Conservation (phyloP, 2,113 vertebrate species). For the Alouatta palliata region DNA sequence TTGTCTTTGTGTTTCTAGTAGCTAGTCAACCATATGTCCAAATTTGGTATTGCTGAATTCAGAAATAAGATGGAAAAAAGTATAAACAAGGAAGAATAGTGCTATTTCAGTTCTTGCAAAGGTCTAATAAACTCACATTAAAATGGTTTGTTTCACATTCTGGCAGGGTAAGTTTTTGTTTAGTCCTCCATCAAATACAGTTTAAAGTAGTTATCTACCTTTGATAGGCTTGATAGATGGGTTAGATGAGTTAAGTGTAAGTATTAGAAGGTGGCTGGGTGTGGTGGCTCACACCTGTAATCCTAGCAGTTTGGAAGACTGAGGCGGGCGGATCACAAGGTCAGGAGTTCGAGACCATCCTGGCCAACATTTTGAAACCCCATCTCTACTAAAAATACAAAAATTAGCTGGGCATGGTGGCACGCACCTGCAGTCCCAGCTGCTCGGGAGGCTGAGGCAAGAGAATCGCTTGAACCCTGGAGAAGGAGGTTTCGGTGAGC, state of each 20-base stretch:
- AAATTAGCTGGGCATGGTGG: no score
- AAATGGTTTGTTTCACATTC: not conserved
- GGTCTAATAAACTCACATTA: not conserved
- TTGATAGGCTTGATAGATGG: not conserved
- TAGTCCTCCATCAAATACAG: not conserved
- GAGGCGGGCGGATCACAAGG: no score
- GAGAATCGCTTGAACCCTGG: no score
- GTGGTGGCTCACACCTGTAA: not conserved
- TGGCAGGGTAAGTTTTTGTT: not conserved
- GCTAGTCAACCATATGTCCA: no score
- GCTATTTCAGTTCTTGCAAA: not conserved
- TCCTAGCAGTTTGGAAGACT: no score
- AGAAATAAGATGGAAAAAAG: not conserved
- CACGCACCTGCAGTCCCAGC: no score
- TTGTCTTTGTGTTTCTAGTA: not conserved
- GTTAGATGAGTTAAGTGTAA: fast-evolving
- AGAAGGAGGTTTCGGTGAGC: no score
- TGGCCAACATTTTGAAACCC: no score
- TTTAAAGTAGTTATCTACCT: not conserved
- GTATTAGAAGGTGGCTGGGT: not conserved
- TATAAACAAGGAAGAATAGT: not conserved
- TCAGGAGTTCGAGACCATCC: no score
- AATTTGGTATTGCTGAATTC: not conserved
- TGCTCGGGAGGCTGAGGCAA: no score
- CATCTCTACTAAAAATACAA: no score